Evolutionary conservation across 2,888 invertebrate species (phyloP), one percentile per base, ranked within the genome.

Genomic region (Rhaphigaster nebulosa): DNA sequence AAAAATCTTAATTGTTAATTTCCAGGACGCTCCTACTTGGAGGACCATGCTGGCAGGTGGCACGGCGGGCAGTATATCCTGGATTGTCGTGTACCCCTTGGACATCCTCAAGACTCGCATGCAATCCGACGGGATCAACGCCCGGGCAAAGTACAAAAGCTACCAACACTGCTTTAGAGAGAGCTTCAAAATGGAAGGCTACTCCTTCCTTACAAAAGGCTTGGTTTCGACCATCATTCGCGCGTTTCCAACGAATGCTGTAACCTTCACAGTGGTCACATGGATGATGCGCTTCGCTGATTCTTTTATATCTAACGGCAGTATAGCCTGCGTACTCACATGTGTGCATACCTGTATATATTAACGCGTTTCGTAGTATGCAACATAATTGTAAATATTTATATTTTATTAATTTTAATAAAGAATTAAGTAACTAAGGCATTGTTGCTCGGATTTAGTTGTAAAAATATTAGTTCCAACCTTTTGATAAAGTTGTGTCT

Each of bases 171-270:
- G 98, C 93, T 94, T 96, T 34, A 93, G 94, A 90, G 95, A 96
- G 93, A 97, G 97, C 80, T 95, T 97, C 91, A 94, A 54, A 38
- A 20, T 29, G n/a, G 91, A 91, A 54, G 98, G 98, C 0, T 94
- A 95, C 93, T 93, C 94, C 0, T 96, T 96, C 92, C 95, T 98
- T 93, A 95, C 96, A 88, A 95, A 96, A 38, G 98, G 98, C 0
- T 93, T 98, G 0, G 95, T 95, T 38, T 96, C 98, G 0, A 97
- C 98, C 1, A 94, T 98, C 76, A 93, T 98, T 87, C 95, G 99
- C 84, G 98, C 99, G 0, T 98, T 99, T 94, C 97, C 98, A 1
- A 97, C 97, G 92, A 99, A 99, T 93, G 99, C 98, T 0, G 98
- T 97, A 10, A 98, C 98, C 91, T 98, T 99, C 93, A 95, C 97